A percentile compares a stretch with the other conserved stretches of the same genome.
phyloP scores from a whole-genome alignment of 2,888 invertebrate genomes.

The Andrena bucephala region DNA sequence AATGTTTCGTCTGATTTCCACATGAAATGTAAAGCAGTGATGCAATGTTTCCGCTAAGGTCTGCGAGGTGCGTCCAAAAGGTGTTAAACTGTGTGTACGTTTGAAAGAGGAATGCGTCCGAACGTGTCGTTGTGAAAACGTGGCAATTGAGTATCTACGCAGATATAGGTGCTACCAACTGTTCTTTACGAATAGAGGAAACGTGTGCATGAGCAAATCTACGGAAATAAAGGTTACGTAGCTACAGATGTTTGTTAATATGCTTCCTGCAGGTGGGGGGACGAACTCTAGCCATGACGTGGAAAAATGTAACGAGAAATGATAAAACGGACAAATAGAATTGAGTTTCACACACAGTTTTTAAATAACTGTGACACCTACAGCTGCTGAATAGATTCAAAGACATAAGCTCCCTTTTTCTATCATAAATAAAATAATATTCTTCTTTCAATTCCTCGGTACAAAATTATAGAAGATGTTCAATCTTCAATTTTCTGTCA shows the following conservation, averaged over 20 bases:
- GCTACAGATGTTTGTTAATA: slow-evolving; percentile 23
- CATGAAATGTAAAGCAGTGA: background rate
- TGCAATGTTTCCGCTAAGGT: background rate
- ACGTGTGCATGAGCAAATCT: slow-evolving; percentile 38
- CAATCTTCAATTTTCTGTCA: no score
- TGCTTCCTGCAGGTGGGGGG: background rate
- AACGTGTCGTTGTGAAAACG: background rate
- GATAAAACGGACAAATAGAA: background rate
- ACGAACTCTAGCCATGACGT: background rate
- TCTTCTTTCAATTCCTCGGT: background rate
- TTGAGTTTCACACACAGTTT: background rate
- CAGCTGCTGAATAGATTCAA: background rate
- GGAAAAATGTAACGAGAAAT: background rate
- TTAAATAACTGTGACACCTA: background rate
- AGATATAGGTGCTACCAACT: slow-evolving; percentile 19
- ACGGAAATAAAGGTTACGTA: slow-evolving; percentile 55
- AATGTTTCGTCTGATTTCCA: no score
- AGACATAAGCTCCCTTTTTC: background rate
- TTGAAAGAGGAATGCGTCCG: background rate
- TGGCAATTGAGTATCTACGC: slow-evolving; percentile 14
- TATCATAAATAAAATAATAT: background rate
- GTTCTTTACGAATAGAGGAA: slow-evolving; percentile 38
- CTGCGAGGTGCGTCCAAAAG: background rate
- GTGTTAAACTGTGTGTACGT: background rate
- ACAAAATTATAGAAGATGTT: no score